Conservation (phyloP, 2,797 vertebrate genomes). For the Echiichthys vipera region DNA sequence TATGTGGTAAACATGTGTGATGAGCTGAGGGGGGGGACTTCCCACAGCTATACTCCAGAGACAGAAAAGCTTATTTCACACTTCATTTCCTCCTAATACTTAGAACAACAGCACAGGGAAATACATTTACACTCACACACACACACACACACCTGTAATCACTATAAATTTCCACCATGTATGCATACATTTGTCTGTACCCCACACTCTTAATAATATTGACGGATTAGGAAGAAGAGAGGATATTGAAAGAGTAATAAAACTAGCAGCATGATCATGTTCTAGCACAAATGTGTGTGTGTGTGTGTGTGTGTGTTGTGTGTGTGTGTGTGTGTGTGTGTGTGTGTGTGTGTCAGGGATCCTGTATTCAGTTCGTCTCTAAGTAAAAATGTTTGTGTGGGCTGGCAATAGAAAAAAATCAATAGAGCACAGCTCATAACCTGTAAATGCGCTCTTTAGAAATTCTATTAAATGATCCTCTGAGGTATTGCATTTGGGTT, state of each 20-base stretch:
- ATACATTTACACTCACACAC: slow-evolving; percentile 39
- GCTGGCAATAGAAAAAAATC: too few relatives aligned
- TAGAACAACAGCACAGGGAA: slow-evolving; percentile 70
- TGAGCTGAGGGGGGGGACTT: slow-evolving; percentile 79
- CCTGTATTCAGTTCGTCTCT: slow-evolving; percentile 24
- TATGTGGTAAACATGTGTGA: slow-evolving; percentile 71
- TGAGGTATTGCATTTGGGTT: slow-evolving; percentile 5
- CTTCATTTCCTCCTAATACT: slow-evolving; percentile 87
- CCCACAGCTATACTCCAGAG: slow-evolving; percentile 80
- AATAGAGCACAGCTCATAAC: slow-evolving; percentile 13
- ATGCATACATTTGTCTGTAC: slow-evolving; percentile 1
- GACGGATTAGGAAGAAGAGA: slow-evolving; percentile 1
- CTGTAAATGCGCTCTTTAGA: slow-evolving; percentile 32
- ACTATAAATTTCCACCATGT: not conserved
- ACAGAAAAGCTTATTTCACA: slow-evolving; percentile 88
- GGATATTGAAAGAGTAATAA: slow-evolving; percentile 2
- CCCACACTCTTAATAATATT: slow-evolving; percentile 13
- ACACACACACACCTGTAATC: slow-evolving; percentile 38
- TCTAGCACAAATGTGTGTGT: not conserved
- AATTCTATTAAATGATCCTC: slow-evolving; percentile 24
- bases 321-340: too few relatives aligned
- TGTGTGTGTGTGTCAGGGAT: not conserved
- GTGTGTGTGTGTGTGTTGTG: not conserved
- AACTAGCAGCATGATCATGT: not conserved
- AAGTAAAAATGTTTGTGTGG: slow-evolving; percentile 38